Percentiles rank a stretch among this genome's conserved stretches.
Conservation (phyloP, 2,888 invertebrate species). For the Dryadula phaetusa region DNA sequence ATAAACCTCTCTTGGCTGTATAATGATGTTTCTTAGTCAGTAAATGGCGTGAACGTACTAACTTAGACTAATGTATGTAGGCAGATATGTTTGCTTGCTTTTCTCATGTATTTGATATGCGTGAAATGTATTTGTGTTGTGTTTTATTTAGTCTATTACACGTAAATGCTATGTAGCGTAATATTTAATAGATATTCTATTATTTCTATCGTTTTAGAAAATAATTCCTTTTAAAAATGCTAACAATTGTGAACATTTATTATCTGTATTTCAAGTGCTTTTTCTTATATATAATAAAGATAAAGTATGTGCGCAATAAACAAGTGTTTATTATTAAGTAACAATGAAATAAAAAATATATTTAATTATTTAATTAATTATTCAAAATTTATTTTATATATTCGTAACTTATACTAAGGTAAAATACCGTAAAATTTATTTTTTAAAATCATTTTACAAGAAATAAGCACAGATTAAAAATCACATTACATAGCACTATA, state of each 20-base stretch:
- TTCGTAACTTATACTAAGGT: not conserved
- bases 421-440: not conserved
- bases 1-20: not conserved
- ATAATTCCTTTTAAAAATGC: no score
- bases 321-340: no score
- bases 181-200: not conserved
- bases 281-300: no score
- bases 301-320: no score
- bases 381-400: no score
- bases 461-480: not conserved
- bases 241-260: no score
- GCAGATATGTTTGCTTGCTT: slow-evolving; percentile 25
- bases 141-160: not conserved
- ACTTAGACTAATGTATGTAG: slow-evolving; percentile 19
- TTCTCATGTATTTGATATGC: slow-evolving; percentile 16
- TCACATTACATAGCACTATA: not conserved
- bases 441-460: no score
- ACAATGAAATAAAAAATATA: no score
- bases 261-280: no score
- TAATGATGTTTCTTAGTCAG: not conserved
- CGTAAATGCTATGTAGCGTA: not conserved
- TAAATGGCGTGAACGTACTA: not conserved
- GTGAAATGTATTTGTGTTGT: slow-evolving; percentile 22
- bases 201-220: not conserved
- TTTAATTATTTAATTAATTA: no score